phyloP scores from a whole-genome alignment of 2,888 invertebrate genomes.

The Pseudoips prasinana region DNA sequence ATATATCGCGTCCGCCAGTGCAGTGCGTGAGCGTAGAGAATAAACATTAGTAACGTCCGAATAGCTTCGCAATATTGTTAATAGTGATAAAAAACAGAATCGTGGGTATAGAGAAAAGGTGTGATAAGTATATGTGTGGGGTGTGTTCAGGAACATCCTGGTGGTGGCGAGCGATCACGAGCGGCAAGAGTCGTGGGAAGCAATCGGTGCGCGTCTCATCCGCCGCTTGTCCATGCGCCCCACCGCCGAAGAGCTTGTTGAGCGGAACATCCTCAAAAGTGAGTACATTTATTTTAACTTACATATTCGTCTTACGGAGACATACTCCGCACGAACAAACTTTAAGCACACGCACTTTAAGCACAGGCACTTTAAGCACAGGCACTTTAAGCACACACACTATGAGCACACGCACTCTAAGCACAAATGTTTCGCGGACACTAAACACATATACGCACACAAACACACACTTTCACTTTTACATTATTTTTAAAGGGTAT shows the following conservation, averaged over 20 bases:
- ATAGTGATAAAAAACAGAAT: no score
- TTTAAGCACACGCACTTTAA: no score
- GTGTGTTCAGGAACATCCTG: constrained; percentile 89
- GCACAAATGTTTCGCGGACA: no score
- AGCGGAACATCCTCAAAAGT: constrained; percentile 99
- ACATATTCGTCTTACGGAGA: no score
- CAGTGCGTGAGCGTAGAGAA: constrained; percentile 40
- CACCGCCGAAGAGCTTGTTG: constrained; percentile 97
- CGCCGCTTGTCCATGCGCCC: constrained; percentile 98
- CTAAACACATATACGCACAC: no score
- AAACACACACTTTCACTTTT: no score
- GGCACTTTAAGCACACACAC: no score
- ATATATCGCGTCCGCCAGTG: constrained; percentile 49
- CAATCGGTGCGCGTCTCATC: constrained; percentile 95
- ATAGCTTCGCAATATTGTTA: no score
- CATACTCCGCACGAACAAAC: no score
- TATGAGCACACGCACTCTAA: no score
- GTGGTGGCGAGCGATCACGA: constrained; percentile 96
- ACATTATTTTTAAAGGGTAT: no score
- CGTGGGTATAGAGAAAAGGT: not conserved
- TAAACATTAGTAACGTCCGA: constrained; percentile 36
- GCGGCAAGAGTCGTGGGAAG: constrained; percentile 94
- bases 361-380: no score
- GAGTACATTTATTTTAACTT: constrained; percentile 60
- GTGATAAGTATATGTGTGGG: constrained; percentile 61